Conservation (phyloP, 2,797 vertebrate genomes). For the Heterohyrax brucei region DNA sequence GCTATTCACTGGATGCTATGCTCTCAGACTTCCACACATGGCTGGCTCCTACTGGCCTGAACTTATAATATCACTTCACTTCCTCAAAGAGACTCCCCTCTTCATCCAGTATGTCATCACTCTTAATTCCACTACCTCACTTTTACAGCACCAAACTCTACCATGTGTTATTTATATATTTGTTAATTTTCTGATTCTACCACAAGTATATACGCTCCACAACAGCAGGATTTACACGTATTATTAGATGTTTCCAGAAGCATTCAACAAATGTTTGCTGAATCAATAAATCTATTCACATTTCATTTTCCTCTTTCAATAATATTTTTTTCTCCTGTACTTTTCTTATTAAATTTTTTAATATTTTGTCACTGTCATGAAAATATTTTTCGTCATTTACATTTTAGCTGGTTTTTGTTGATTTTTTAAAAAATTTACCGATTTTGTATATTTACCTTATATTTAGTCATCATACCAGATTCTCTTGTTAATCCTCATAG, state of each 20-base stretch:
- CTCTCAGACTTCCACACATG: not conserved
- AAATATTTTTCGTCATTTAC: not conserved
- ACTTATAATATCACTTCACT: not conserved
- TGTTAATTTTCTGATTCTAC: constrained; percentile 42
- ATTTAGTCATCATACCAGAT: not conserved
- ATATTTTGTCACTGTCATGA: not conserved
- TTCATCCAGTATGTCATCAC: not conserved
- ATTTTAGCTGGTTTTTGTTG: not conserved
- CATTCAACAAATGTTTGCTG: not conserved
- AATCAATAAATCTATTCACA: constrained; percentile 14
- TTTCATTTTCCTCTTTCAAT: constrained; percentile 22
- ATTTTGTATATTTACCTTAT: not conserved
- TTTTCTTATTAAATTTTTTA: constrained; percentile 21
- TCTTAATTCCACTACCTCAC: not conserved
- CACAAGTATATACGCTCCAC: not conserved
- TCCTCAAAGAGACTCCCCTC: constrained; percentile 18
- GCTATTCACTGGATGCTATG: not conserved
- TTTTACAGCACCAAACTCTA: constrained; percentile 21
- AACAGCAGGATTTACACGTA: not conserved
- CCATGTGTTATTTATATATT: constrained; percentile 7
- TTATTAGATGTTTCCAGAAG: not conserved
- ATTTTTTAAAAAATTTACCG: not conserved
- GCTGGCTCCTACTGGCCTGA: not conserved
- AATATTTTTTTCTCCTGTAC: not conserved
- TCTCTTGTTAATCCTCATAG: not conserved